phyloP scores from a whole-genome alignment of 2,113 vertebrate genomes.

The Pterocles burchelli region DNA sequence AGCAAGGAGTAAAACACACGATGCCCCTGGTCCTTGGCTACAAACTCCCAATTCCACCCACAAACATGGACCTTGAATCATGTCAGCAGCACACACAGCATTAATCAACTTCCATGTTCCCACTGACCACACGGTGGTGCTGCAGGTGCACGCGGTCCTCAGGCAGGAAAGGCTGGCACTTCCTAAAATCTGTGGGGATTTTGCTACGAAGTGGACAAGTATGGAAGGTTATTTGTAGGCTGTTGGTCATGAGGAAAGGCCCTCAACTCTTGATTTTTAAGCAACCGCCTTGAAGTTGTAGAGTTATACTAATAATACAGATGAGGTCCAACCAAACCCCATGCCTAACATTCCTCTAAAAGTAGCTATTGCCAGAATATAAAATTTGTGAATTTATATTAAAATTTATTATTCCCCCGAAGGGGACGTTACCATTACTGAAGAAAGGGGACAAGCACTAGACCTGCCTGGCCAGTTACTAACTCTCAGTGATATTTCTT shows the following conservation, averaged over 20 bases:
- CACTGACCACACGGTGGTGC: conserved; percentile 44
- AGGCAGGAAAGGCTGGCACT: background rate
- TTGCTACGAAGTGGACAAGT: background rate
- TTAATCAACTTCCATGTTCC: background rate
- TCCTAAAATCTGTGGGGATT: background rate
- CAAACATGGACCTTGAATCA: background rate
- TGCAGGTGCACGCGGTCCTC: background rate
- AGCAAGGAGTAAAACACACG: background rate
- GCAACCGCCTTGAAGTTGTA: background rate
- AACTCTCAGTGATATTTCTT: background rate
- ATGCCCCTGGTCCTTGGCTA: background rate
- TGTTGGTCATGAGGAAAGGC: background rate
- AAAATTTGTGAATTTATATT: background rate
- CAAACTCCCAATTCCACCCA: background rate
- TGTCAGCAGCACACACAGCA: rapidly evolving
- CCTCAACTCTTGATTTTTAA: background rate
- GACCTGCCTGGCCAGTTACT: background rate
- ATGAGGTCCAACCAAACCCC: background rate
- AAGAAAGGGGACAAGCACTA: background rate
- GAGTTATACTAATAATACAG: background rate
- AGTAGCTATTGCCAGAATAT: background rate
- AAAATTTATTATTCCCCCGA: background rate
- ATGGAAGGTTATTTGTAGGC: background rate
- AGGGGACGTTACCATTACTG: background rate
- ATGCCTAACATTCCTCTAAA: background rate